Evolutionary conservation across 2,113 vertebrate genomes (phyloP).

Genomic region (Desmodus rotundus): DNA sequence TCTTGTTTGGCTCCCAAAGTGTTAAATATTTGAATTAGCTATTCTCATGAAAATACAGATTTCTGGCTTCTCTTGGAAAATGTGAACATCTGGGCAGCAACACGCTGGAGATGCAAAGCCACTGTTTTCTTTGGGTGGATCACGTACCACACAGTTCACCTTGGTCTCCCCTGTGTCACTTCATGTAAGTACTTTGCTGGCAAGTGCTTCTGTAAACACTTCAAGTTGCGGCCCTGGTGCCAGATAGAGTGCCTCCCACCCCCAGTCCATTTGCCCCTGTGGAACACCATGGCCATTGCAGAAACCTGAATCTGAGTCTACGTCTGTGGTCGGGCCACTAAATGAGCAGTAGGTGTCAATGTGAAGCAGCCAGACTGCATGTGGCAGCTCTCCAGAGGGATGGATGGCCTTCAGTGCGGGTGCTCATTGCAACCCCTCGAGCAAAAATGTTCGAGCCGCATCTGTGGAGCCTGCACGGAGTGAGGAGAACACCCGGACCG

Average conservation of each 20-base stretch:
- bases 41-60: not conserved
- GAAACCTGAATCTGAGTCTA: not conserved
- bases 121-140: not conserved
- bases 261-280: not conserved
- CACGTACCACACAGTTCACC: fast-evolving
- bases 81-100: not conserved
- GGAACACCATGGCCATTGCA: not conserved
- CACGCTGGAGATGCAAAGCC: not conserved
- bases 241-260: not conserved
- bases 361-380: not conserved
- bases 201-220: not conserved
- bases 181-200: not conserved
- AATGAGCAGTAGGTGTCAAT: not conserved
- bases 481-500: not conserved
- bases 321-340: not conserved
- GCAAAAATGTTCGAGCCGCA: not conserved
- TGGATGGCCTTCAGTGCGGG: not conserved
- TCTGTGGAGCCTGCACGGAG: not conserved
- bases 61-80: not conserved
- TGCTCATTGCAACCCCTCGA: not conserved
- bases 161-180: not conserved
- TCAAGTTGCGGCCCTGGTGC: not conserved
- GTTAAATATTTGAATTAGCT: not conserved
- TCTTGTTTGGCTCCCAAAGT: not conserved
- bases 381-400: not conserved